phyloP scores from a whole-genome alignment of 1,140 invertebrate genomes.

The Sogatella furcifera region DNA sequence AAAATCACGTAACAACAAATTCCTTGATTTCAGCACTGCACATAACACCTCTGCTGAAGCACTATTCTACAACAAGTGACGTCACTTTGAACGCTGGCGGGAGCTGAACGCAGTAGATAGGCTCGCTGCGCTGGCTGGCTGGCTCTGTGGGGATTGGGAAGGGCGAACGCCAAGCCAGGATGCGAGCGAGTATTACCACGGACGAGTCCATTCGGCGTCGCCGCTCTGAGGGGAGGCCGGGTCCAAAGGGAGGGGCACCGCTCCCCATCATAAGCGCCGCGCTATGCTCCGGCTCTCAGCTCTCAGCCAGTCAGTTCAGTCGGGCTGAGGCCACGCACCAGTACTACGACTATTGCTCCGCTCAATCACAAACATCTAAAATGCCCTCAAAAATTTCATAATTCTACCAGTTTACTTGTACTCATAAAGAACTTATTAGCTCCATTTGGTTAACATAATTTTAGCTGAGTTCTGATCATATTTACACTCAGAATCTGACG shows the following conservation, averaged over 20 bases:
- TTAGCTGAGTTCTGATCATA: no score
- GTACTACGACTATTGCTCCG: no score
- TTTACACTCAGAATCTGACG: no score
- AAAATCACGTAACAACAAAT: conserved; percentile 14
- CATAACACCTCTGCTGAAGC: conserved; percentile 16
- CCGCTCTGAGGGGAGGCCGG: neutral
- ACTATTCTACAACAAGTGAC: conserved; percentile 25
- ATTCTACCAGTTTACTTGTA: no score
- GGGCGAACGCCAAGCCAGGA: neutral
- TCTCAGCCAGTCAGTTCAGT: no score
- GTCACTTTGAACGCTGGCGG: conserved; percentile 24
- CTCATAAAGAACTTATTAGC: no score
- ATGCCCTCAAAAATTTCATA: no score
- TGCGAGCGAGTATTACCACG: neutral
- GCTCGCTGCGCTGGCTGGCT: conserved; percentile 13
- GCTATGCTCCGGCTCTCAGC: no score
- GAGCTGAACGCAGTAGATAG: conserved; percentile 11
- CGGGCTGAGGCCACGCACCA: no score
- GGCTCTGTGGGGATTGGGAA: neutral
- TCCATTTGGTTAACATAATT: no score
- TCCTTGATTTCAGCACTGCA: conserved; percentile 16
- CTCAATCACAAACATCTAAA: no score
- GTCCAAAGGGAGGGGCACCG: neutral
- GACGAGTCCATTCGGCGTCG: neutral
- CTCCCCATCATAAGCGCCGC: no score